A percentile compares a stretch with the other conserved stretches of the same genome.
These are phyloP conservation scores for Drosophila testacea DNA, from an alignment of 2,888 invertebrate species.

Conservation along the genomic window DNA sequence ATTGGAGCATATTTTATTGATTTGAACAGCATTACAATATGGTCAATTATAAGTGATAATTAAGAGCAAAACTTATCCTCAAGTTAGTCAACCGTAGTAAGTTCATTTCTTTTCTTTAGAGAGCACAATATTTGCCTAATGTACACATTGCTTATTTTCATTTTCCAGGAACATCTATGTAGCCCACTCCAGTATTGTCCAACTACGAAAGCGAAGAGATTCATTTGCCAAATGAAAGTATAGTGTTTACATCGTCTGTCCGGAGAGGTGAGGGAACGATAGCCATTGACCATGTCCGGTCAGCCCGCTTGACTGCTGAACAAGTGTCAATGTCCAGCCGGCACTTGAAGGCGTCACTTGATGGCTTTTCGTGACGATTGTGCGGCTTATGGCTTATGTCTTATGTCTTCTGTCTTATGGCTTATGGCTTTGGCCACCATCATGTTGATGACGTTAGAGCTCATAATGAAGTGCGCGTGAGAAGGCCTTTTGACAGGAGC, in stretches of 20 bases:
- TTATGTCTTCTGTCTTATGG: slow-evolving; percentile 43
- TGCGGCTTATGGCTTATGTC: slow-evolving; percentile 47
- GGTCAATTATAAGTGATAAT: slow-evolving; percentile 64
- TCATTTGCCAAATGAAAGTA: slow-evolving; percentile 71
- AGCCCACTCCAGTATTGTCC: not conserved
- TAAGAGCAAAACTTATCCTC: slow-evolving; percentile 21
- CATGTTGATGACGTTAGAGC: slow-evolving; percentile 53
- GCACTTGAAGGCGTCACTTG: slow-evolving; percentile 52
- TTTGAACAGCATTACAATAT: slow-evolving; percentile 25
- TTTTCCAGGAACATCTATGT: slow-evolving; percentile 52
- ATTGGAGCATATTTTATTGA: slow-evolving; percentile 43
- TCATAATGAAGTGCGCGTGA: slow-evolving; percentile 66
- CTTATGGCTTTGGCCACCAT: slow-evolving; percentile 27
- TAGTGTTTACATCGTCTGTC: slow-evolving; percentile 33
- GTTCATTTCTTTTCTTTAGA: not conserved
- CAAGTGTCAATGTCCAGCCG: slow-evolving; percentile 78
- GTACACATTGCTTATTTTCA: slow-evolving; percentile 17
- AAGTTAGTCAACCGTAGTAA: slow-evolving; percentile 15
- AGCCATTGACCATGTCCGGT: slow-evolving; percentile 48
- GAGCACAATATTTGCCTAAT: slow-evolving; percentile 12
- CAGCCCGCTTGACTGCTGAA: slow-evolving; percentile 43
- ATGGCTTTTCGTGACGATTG: slow-evolving; percentile 77
- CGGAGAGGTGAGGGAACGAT: not conserved
- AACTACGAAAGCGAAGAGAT: slow-evolving; percentile 21
- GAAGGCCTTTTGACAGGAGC: slow-evolving; percentile 73